Evolutionary conservation across 2,113 vertebrate species (phyloP).

Genomic region (Ceyx melanurus): DNA sequence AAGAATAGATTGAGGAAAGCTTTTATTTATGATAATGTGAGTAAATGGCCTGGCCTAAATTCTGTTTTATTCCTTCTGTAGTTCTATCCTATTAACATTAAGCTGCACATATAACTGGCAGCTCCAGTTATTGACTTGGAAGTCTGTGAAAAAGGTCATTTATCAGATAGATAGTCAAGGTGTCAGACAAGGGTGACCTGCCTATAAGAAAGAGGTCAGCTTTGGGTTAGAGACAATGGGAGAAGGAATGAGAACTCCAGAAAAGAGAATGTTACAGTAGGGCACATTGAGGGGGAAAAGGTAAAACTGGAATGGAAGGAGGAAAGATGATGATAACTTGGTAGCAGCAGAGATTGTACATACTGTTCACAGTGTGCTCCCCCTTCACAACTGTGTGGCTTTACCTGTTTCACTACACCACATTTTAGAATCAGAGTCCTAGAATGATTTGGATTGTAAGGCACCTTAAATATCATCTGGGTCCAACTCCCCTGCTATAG

Average conservation of each 20-base stretch:
- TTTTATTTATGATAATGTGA: background rate
- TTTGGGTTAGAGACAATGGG: background rate
- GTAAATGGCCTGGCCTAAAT: background rate
- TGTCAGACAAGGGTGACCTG: background rate
- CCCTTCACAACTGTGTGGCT: rapidly evolving
- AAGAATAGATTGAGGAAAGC: background rate
- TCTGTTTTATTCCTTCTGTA: background rate
- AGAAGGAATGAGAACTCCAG: background rate
- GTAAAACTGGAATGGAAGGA: rapidly evolving
- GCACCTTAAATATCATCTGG: background rate
- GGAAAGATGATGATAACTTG: background rate
- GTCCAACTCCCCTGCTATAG: background rate
- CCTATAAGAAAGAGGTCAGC: background rate
- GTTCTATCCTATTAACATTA: background rate
- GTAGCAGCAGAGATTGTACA: background rate
- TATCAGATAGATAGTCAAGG: background rate
- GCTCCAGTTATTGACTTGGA: background rate
- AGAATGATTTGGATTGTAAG: background rate
- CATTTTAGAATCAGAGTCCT: background rate
- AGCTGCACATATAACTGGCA: background rate
- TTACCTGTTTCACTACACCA: rapidly evolving
- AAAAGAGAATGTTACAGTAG: background rate
- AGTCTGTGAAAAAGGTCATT: background rate
- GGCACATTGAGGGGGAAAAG: background rate
- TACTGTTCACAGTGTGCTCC: rapidly evolving